Evolutionary conservation across 2,888 invertebrate genomes (phyloP).

Genomic region (Charanyca ferruginea): DNA sequence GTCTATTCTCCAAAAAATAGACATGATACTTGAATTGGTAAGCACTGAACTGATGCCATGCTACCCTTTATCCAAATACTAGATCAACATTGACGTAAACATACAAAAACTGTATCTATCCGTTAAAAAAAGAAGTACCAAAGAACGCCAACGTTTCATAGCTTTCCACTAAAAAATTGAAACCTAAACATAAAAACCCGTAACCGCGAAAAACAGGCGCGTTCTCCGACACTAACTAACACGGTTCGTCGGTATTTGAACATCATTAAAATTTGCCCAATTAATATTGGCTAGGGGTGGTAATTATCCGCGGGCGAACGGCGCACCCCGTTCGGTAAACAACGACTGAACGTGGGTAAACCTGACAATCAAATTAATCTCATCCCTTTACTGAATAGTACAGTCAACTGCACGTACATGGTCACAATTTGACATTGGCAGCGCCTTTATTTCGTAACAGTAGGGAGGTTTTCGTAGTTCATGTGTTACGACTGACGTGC

Average conservation of each 20-base stretch:
- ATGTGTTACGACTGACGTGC: background rate
- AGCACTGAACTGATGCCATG: background rate
- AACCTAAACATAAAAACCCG: constrained; percentile 28
- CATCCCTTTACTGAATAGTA: constrained; percentile 58
- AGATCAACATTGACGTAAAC: constrained; percentile 11
- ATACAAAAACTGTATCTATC: background rate
- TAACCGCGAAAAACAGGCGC: constrained; percentile 40
- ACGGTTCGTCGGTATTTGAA: constrained; percentile 74
- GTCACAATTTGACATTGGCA: background rate
- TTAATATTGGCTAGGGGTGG: constrained; percentile 75
- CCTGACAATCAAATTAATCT: constrained; percentile 76
- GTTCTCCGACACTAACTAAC: constrained; percentile 50
- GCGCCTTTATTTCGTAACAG: background rate
- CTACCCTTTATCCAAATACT: background rate
- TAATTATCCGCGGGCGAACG: constrained; percentile 72
- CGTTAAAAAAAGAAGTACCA: constrained; percentile 24
- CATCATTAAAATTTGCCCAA: constrained; percentile 84
- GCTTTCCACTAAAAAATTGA: constrained; percentile 1
- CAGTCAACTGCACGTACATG: background rate
- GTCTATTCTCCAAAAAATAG: too few relatives aligned
- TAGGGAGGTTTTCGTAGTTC: background rate
- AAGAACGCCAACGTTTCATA: constrained; percentile 23
- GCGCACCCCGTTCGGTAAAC: constrained; percentile 64
- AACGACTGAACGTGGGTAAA: constrained; percentile 56
- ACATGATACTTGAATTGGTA: background rate